Evolutionary conservation across 2,113 vertebrate species (phyloP).

Genomic region (Chamaea fasciata): DNA sequence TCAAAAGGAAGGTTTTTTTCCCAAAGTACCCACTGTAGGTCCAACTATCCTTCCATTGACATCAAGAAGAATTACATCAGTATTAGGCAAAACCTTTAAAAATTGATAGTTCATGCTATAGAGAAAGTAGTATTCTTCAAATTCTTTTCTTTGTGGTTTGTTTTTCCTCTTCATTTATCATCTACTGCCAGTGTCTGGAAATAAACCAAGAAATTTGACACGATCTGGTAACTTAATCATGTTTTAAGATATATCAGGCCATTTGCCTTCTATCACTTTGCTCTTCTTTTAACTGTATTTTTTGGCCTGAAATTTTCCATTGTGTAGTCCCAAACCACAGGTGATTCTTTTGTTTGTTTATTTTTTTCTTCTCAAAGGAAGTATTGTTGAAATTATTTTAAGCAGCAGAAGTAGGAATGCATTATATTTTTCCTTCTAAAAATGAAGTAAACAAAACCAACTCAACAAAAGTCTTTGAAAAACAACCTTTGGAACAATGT

Average conservation of each 20-base stretch:
- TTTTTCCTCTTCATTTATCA: not conserved
- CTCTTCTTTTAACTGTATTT: not conserved
- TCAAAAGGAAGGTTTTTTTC: not conserved
- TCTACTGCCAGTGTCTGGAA: not conserved
- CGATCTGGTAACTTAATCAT: not conserved
- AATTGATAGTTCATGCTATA: not conserved
- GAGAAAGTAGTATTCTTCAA: not conserved
- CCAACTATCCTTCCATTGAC: not conserved
- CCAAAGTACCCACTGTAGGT: not conserved
- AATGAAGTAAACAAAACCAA: not conserved
- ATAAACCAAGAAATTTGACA: not conserved
- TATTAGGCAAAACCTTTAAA: not conserved
- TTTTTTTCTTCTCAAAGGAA: not conserved
- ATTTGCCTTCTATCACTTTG: not conserved
- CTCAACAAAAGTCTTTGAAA: not conserved
- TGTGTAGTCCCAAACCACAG: not conserved
- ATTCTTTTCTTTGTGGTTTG: not conserved
- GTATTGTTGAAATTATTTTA: not conserved
- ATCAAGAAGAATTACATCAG: not conserved
- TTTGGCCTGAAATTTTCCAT: slow-evolving; percentile 15
- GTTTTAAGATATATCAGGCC: not conserved
- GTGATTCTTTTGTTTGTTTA: not conserved
- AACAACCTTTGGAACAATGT: not conserved
- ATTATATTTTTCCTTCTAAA: not conserved
- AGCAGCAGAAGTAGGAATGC: not conserved